Conservation (phyloP, 2,888 invertebrate species). For the Drosophila longiperda region DNA sequence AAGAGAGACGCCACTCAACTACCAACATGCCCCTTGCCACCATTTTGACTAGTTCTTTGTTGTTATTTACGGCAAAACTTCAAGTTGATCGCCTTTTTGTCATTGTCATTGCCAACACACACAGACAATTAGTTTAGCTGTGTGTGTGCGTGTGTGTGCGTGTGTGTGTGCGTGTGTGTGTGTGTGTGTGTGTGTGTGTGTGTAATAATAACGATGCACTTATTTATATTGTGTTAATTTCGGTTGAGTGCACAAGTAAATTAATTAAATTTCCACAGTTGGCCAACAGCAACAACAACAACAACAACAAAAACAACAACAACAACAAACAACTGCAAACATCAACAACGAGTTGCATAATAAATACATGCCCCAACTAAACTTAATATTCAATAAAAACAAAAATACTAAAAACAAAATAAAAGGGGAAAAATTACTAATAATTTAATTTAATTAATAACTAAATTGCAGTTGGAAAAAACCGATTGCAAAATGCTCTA, state of each 20-base stretch:
- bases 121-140: background rate
- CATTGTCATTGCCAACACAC: slow-evolving; percentile 68
- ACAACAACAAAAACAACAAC: too few species aligned
- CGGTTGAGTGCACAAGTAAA: slow-evolving; percentile 78
- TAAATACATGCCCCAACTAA: slow-evolving; percentile 11
- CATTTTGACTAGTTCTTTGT: slow-evolving; percentile 13
- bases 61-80: slow-evolving; percentile 54
- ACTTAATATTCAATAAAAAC: background rate
- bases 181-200: slow-evolving; percentile 5
- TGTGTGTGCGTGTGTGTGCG: background rate
- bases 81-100: slow-evolving; percentile 70
- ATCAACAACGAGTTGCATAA: slow-evolving; percentile 11
- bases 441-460: background rate
- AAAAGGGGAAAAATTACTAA: background rate
- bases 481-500: background rate
- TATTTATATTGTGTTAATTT: slow-evolving; percentile 76
- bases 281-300: slow-evolving; percentile 45
- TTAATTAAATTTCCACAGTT: slow-evolving; percentile 77
- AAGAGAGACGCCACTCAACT: slow-evolving; percentile 23
- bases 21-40: background rate
- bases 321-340: slow-evolving; percentile 16
- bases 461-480: background rate
- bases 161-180: slow-evolving; percentile 15
- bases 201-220: slow-evolving; percentile 45
- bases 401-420: background rate